Percentiles rank a stretch among this genome's conserved stretches.
Conservation (phyloP, 2,888 invertebrate genomes). For the Pterobdella sp. region DNA sequence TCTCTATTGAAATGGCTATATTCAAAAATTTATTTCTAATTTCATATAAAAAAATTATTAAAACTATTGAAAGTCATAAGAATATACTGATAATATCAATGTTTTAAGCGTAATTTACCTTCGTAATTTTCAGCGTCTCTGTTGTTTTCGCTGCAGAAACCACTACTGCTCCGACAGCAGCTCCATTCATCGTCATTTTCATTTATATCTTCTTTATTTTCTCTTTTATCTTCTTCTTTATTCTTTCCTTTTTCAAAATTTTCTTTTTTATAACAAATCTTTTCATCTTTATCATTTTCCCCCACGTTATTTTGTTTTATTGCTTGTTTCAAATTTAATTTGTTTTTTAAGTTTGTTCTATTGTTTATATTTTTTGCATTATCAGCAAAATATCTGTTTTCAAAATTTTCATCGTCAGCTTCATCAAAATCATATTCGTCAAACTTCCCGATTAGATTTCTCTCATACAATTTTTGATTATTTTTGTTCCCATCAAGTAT, state of each 20-base stretch:
- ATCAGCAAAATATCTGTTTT: not conserved
- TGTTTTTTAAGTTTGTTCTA: not conserved
- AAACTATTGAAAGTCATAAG: not conserved
- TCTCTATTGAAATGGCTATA: too few relatives aligned
- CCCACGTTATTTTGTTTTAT: too few relatives aligned
- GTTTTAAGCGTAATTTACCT: not conserved
- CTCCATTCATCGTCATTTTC: conserved; percentile 17
- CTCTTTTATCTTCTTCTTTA: not conserved
- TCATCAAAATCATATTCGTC: not conserved
- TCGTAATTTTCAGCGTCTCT: not conserved
- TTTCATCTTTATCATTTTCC: not conserved
- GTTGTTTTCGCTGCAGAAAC: not conserved
- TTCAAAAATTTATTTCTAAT: too few relatives aligned
- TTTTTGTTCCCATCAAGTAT: not conserved
- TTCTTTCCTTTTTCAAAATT: too few relatives aligned
- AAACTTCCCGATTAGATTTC: not conserved
- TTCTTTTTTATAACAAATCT: too few relatives aligned
- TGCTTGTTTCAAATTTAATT: too few relatives aligned
- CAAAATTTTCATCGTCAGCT: not conserved
- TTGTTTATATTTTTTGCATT: not conserved
- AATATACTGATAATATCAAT: not conserved
- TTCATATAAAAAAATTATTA: too few relatives aligned
- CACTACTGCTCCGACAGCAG: not conserved
- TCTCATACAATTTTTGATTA: not conserved
- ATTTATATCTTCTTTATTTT: conserved; percentile 5